phyloP scores from a whole-genome alignment of 2,113 vertebrate genomes.

The Laterallus jamaicensis region DNA sequence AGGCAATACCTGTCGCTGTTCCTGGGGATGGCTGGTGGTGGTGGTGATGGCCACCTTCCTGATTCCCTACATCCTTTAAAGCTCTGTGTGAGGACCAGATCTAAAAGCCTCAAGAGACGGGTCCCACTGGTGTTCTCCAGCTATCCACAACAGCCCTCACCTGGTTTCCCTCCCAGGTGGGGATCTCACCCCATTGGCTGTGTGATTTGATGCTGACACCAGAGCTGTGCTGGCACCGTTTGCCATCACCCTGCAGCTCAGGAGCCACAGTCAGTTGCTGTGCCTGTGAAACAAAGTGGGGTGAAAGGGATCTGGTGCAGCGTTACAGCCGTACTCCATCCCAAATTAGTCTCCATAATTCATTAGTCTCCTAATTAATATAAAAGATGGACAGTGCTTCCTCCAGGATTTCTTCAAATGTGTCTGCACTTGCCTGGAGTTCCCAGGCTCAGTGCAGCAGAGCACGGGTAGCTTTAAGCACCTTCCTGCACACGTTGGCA shows the following conservation, averaged over 20 bases:
- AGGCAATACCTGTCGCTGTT: not conserved
- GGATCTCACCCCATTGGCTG: fast-evolving
- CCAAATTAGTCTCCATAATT: not conserved
- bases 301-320: not conserved
- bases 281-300: not conserved
- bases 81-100: not conserved
- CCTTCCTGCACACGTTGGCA: not conserved
- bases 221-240: not conserved
- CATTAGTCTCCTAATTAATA: not conserved
- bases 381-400: not conserved
- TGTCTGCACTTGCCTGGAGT: not conserved
- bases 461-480: fast-evolving
- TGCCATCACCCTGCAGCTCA: not conserved
- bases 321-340: not conserved
- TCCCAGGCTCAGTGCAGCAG: not conserved
- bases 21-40: not conserved
- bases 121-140: not conserved
- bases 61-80: not conserved
- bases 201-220: not conserved
- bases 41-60: not conserved
- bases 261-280: fast-evolving
- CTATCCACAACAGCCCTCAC: not conserved
- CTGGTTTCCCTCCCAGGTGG: not conserved
- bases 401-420: not conserved
- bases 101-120: not conserved